These are phyloP conservation scores for Cromileptes altivelis DNA, from an alignment of 2,113 vertebrate species.

Conservation along the genomic window DNA sequence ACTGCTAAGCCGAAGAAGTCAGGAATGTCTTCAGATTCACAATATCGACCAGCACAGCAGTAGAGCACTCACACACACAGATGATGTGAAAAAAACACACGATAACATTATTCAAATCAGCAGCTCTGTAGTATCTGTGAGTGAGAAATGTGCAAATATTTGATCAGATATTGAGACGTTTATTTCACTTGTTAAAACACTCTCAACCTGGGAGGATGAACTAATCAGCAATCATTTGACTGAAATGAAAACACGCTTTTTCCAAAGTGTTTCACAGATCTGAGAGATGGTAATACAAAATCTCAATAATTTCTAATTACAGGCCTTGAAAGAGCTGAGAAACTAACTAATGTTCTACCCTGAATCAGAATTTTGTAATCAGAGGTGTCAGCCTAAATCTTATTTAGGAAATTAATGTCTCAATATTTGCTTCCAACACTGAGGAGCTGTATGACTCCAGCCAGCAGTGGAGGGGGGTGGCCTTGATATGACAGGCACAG, in stretches of 20 bases:
- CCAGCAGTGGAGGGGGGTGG: not conserved
- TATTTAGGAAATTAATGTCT: conserved; percentile 7
- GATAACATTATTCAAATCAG: not conserved
- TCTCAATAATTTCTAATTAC: not conserved
- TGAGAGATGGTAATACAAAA: not conserved
- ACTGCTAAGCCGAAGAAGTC: not conserved
- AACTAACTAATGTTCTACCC: not conserved
- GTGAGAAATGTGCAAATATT: not conserved
- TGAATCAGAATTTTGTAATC: conserved; percentile 5
- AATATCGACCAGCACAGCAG: not conserved
- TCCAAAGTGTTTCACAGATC: not conserved
- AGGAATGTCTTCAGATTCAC: not conserved
- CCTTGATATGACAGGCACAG: not conserved
- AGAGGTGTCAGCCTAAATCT: conserved; percentile 3
- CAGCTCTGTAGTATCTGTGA: not conserved
- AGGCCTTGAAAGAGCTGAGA: not conserved
- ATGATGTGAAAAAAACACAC: not conserved
- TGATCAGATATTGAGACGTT: not conserved
- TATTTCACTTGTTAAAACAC: conserved; percentile 16
- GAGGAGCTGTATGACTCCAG: not conserved
- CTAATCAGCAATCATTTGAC: conserved; percentile 11
- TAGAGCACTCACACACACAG: not conserved
- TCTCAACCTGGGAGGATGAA: conserved; percentile 3
- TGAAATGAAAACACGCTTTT: not conserved
- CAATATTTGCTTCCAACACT: not conserved